These are phyloP conservation scores for Gnathonemus longibarbis DNA, from an alignment of 2,113 vertebrate genomes.

Conservation along the genomic window DNA sequence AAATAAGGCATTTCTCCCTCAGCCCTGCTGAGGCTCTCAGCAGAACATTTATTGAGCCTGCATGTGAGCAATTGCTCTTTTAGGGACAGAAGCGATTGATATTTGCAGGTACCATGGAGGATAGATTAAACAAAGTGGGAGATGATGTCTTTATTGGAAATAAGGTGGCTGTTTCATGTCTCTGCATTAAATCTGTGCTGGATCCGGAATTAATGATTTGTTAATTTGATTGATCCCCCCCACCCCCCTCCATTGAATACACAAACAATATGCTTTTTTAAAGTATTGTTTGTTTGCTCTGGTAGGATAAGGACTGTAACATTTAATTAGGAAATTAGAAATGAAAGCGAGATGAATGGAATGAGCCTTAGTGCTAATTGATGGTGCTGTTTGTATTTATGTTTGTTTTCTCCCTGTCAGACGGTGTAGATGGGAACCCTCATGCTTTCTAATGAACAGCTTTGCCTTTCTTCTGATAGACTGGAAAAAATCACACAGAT, in stretches of 20 bases:
- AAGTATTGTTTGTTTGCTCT: slow-evolving; percentile 47
- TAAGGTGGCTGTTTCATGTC: slow-evolving; percentile 53
- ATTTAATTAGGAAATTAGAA: slow-evolving; percentile 51
- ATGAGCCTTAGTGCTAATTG: not conserved
- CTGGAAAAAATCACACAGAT: not conserved
- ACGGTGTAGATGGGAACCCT: not conserved
- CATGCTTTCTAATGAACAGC: not conserved
- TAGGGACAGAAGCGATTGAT: slow-evolving; percentile 50
- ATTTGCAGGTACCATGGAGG: slow-evolving; percentile 29
- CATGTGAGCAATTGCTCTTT: slow-evolving; percentile 50
- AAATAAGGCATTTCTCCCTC: slow-evolving; percentile 19
- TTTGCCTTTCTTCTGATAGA: not conserved
- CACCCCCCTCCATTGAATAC: slow-evolving; percentile 49
- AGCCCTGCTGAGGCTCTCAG: not conserved
- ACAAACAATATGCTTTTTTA: slow-evolving; percentile 62
- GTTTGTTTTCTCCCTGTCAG: not conserved
- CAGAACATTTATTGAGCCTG: slow-evolving; percentile 39
- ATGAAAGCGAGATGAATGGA: slow-evolving; percentile 22
- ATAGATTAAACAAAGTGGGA: slow-evolving; percentile 35
- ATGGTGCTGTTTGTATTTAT: not conserved
- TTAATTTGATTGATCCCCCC: slow-evolving; percentile 54
- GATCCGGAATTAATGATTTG: slow-evolving; percentile 56
- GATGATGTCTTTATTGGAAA: slow-evolving; percentile 55
- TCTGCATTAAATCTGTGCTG: slow-evolving; percentile 56
- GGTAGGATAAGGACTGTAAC: slow-evolving; percentile 28